Base-by-base conservation (phyloP, 1,140 invertebrate genomes). In the Drosophila bocqueti region DNA sequence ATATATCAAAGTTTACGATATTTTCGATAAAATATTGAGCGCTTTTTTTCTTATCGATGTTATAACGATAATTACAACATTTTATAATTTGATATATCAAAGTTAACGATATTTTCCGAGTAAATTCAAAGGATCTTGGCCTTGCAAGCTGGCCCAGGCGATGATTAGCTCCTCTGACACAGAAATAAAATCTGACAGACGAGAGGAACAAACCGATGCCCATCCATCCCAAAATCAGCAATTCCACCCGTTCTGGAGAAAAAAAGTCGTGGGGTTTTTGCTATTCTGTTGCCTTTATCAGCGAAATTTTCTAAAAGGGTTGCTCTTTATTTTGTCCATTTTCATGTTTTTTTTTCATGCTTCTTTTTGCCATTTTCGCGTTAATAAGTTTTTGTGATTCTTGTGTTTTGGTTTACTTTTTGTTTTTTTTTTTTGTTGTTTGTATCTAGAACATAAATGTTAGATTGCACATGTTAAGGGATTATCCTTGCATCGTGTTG, bases 301-400 rank as follows among this genome's bases (percentile, higher is more conserved):
- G 85, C 85, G 85, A 90, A 90, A 90, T 90, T 90, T 82, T 90
- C 85, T 90, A 90, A 90, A 90, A 90, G 84, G 84, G 65, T 84
- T 86, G 50, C 83, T 81, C 81, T 89, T 89, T 90, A 90, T 89
- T 89, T 89, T 69, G 40, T 76, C 72, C 72, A 67, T 78, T 78
- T 75, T 60, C 61, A 58, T 58, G 21, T 67, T 74, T 50, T 74
- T 81, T 81, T 73, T 66, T n/a, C n/a, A n/a, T n/a, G 40, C 46
- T 62, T 54, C 31, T 36, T 54, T 54, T 84, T 83, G 76, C 81
- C 82, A 68, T 79, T 82, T 68, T 74, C 69, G 71, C 52, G 47
- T 60, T 75, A 72, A 79, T 86, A 86, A 85, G 61, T 85, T 76
- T 86, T 77, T n/a, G 83, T 83, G 79, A 76, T 87, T 87, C 49